Base-by-base conservation (phyloP, 2,797 vertebrate species). In the Hippoglossus hippoglossus region DNA sequence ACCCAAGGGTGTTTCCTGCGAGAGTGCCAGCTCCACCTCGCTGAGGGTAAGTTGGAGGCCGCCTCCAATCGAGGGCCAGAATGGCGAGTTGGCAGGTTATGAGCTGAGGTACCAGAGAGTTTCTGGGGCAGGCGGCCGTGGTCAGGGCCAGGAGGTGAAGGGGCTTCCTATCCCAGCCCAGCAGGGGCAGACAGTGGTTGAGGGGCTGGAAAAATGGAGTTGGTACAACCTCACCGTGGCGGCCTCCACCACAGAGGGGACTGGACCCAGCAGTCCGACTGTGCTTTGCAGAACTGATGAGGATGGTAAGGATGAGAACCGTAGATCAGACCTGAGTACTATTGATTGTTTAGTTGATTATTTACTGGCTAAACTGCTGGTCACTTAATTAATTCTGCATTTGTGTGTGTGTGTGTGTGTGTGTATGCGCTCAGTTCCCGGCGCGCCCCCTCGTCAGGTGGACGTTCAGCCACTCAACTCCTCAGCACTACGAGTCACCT, bases 41-140 rank as follows among this genome's bases (percentile, higher is more conserved):
- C 96, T 98, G 94, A 95, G 95, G 95, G 96, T 99, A 95, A 97
- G 96, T 96, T 98, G 98, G 97, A 94, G 90, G 88, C 96, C 96
- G 41, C 96, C 96, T 71, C 96, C 96, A 60, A 80, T 91, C 72
- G 96, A 97, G 72, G 96, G 93, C 92, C 95, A 95, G 88, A 96
- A 96, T 77, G 96, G 96, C 78, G 89, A 93, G 89, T 94, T 96
- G 95, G 95, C 95, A 83, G 95, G 95, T 89, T 99, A 97, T 94
- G 95, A 95, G 89, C 94, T 99, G 89, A 94, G 90, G 87, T 97
- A 96, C 92, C 95, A 93, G 93, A 94, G 92, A 74, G 93, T 96
- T 92, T 94, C 94, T 89, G 94, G 93, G 80, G 69, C 79, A 72
- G 82, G 85, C 80, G 79, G 83, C 10, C 82, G 94, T 94, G 88